phyloP scores from a whole-genome alignment of 2,113 vertebrate species.

The Salvelinus fontinalis region DNA sequence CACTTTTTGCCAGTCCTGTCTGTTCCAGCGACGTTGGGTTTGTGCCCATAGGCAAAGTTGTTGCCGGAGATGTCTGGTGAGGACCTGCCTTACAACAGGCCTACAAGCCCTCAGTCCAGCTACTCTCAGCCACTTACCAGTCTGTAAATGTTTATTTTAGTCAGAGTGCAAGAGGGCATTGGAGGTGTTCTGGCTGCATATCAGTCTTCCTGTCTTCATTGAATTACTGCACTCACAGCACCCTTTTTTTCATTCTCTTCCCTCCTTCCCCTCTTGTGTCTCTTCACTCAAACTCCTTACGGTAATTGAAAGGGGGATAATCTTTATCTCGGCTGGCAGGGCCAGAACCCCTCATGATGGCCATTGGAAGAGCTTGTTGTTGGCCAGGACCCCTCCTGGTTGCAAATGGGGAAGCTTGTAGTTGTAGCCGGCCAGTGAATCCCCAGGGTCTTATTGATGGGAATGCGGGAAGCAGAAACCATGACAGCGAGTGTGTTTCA shows the following conservation, averaged over 20 bases:
- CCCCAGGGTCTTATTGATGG: conserved; percentile 39
- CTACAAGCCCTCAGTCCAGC: too few species aligned
- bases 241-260: background rate
- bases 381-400: conserved; percentile 32
- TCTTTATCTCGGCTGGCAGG: background rate
- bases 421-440: conserved; percentile 38
- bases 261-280: background rate
- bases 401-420: conserved; percentile 27
- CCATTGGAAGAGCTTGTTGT: conserved; percentile 26
- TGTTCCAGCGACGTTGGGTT: too few species aligned
- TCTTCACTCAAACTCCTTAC: background rate
- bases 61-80: too few species aligned
- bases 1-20: too few species aligned
- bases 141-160: conserved; percentile 11
- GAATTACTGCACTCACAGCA: background rate
- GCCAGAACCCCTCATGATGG: conserved; percentile 22
- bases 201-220: background rate
- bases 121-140: background rate
- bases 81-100: too few species aligned
- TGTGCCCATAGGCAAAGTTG: too few species aligned
- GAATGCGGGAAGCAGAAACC: conserved; percentile 41
- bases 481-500: conserved; percentile 21
- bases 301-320: conserved; percentile 40
- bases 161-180: background rate
- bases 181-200: background rate